Percentiles rank a stretch among this genome's conserved stretches.
Conservation (phyloP, 2,888 invertebrate genomes). For the Euplexia lucipara region DNA sequence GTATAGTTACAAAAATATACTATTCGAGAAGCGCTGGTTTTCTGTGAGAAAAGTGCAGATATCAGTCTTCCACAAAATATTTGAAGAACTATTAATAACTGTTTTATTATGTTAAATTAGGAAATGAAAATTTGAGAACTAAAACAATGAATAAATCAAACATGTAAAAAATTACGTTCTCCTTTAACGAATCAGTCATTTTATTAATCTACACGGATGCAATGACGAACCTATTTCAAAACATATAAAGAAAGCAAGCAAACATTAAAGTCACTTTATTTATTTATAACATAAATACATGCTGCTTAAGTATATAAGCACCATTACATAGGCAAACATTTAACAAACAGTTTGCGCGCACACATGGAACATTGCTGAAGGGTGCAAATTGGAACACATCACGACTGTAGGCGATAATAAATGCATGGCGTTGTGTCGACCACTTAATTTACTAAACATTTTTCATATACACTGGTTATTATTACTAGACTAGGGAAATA, state of each 20-base stretch:
- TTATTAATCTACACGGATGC: background rate
- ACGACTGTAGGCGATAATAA: conserved; percentile 82
- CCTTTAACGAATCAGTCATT: background rate
- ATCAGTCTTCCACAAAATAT: too few species aligned
- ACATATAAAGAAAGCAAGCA: conserved; percentile 30
- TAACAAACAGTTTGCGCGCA: conserved; percentile 44
- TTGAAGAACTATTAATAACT: too few species aligned
- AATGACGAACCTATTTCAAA: background rate
- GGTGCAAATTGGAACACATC: conserved; percentile 83
- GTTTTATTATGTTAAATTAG: too few species aligned
- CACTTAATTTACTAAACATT: conserved; percentile 35
- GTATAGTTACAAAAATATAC: too few species aligned
- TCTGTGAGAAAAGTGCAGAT: too few species aligned
- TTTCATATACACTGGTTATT: conserved; percentile 19
- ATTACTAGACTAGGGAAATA: background rate
- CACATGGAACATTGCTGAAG: conserved; percentile 38
- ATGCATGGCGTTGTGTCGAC: conserved; percentile 58
- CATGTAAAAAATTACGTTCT: background rate
- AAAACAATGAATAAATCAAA: too few species aligned
- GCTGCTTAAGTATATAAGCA: conserved; percentile 18
- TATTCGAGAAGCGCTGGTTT: too few species aligned
- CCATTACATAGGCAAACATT: conserved; percentile 50
- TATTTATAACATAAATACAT: conserved; percentile 26
- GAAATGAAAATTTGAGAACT: too few species aligned
- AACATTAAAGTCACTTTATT: conserved; percentile 28